Evolutionary conservation across 2,797 vertebrate genomes (phyloP), one percentile per base, ranked within the genome.

Genomic region (Tragelaphus oryx): DNA sequence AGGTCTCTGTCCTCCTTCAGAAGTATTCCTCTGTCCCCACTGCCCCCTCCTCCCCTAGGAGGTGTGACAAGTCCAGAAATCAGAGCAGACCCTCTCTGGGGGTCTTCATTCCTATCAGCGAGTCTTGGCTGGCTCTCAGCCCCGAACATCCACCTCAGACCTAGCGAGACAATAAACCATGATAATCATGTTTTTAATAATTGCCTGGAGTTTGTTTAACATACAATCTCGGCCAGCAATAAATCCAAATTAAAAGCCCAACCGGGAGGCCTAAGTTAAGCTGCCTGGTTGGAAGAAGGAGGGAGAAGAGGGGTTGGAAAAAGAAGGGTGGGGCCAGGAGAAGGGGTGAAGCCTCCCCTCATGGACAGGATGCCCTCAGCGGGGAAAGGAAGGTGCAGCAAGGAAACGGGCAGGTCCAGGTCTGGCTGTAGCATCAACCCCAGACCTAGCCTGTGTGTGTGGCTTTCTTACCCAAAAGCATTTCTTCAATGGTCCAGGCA

Each of bases 161-260:
- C 95, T 48, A 52, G 92, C 2, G 9, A 93, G 62, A 93, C 84
- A 93, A 96, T 97, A 97, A 97, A 97, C 78, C 8, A 6, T 16
- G 60, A 96, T 95, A 94, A 97, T 96, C 93, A 74, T 46, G 84
- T 95, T 97, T 97, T 98, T 97, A 97, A 98, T 97, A 98, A 97
- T 97, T 62, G 75, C 94, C 92, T 82, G 93, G 95, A 97, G 97
- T 98, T 97, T 97, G 96, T 97, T 98, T 98, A 98, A 97, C 96
- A 96, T 93, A 97, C 97, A 95, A 71, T 95, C 96, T 52, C 24
- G 55, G 93, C 91, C 84, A 10, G 95, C 95, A 95, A 97, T 98
- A 97, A 97, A 98, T 98, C 93, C 95, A 97, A 96, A 97, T 97
- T 98, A 98, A 98, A 98, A 97, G 94, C 97, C 97, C 97, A 96